Conservation (phyloP, 30 jellyfish, hydroid and myxozoan genomes). For the Chrysaora quinquecirrha region DNA sequence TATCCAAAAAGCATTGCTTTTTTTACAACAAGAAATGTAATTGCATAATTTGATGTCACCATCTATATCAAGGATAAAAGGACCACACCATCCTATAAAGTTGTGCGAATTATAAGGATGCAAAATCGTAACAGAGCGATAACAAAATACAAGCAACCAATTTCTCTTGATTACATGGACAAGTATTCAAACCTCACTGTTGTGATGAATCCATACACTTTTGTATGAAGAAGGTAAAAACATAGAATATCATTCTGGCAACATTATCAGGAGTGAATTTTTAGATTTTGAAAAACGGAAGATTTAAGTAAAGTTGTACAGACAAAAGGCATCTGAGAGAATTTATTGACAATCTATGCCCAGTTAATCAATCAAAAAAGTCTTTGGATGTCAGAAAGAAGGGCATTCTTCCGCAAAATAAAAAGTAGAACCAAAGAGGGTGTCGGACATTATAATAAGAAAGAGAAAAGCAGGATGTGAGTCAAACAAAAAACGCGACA, state of each 20-base stretch:
- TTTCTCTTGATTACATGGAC: slow-evolving; percentile 13
- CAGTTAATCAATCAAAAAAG: neutral
- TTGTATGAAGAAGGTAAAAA: slow-evolving; percentile 1
- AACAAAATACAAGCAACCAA: slow-evolving; percentile 23
- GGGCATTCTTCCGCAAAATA: no score
- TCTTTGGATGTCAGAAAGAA: no score
- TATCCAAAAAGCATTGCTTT: neutral
- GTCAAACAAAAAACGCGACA: no score
- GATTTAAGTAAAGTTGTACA: slow-evolving; percentile 4
- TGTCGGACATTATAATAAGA: no score
- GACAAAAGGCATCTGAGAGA: slow-evolving; percentile 6
- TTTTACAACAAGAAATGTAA: slow-evolving; percentile 6
- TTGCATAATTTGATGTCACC: slow-evolving; percentile 35
- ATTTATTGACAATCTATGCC: slow-evolving; percentile 15
- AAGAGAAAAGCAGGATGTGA: no score
- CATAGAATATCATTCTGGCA: slow-evolving; percentile 10
- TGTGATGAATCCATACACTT: slow-evolving; percentile 17
- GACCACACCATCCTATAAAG: slow-evolving; percentile 13
- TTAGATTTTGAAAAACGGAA: slow-evolving; percentile 13
- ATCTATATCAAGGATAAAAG: slow-evolving; percentile 21
- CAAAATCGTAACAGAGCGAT: slow-evolving; percentile 31
- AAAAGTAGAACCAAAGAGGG: no score
- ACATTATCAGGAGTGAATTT: slow-evolving; percentile 20
- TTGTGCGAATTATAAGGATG: slow-evolving; percentile 40
- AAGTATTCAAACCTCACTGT: slow-evolving; percentile 12